phyloP scores from a whole-genome alignment of 2,797 vertebrate species.

The Acomys russatus region DNA sequence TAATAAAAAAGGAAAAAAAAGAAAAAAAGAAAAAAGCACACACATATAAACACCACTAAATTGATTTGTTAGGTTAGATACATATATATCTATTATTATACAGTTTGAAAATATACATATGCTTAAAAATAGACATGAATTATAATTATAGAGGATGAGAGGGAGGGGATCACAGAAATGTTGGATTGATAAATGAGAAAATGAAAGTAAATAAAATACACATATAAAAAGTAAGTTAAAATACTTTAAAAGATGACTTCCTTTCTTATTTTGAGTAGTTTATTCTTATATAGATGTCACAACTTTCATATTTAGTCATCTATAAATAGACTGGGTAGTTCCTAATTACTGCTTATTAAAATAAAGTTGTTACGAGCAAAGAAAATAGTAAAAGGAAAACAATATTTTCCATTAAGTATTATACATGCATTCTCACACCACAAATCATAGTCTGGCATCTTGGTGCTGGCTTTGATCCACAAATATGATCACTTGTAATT shows the following conservation, averaged over 20 bases:
- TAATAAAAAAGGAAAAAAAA: neutral
- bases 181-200: neutral
- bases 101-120: neutral
- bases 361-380: neutral
- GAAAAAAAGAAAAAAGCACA: neutral
- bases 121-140: neutral
- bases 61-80: neutral
- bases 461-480: neutral
- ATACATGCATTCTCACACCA: neutral
- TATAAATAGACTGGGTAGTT: neutral
- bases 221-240: neutral
- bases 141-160: neutral
- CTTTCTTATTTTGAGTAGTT: neutral
- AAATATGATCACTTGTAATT: constrained; percentile 34
- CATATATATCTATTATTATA: neutral
- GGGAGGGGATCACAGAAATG: neutral
- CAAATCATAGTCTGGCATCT: neutral
- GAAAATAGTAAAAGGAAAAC: neutral
- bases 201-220: neutral
- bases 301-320: neutral
- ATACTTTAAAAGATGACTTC: neutral
- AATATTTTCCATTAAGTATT: constrained; percentile 54
- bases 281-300: neutral
- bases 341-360: neutral
- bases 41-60: neutral